Evolutionary conservation across 2,113 vertebrate species (phyloP).

Genomic region (Trichomycterus rosablanca): DNA sequence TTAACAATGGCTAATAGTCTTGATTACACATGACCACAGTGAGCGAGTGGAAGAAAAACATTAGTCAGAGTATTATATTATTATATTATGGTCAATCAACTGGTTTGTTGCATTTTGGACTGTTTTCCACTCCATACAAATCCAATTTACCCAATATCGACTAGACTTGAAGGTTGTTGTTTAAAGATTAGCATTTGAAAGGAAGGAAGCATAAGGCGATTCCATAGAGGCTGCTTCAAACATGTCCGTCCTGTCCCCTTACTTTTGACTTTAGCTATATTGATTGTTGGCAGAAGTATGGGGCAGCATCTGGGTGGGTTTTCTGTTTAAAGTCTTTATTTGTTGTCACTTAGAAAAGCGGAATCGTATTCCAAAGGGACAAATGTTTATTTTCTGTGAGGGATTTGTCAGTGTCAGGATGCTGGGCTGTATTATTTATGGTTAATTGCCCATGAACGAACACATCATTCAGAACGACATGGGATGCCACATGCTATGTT

Average conservation of each 20-base stretch:
- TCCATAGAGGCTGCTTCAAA: neutral
- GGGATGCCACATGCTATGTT: too few species aligned
- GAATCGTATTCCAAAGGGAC: neutral
- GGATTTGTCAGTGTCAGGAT: neutral
- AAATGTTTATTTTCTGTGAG: neutral
- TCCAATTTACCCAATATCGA: neutral
- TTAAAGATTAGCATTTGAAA: neutral
- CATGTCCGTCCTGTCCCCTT: neutral
- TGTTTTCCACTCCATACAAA: too few species aligned
- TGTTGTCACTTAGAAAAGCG: neutral
- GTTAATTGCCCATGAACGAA: neutral
- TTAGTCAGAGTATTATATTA: too few species aligned
- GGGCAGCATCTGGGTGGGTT: slow-evolving; percentile 12
- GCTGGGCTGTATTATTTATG: neutral
- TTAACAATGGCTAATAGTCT: too few species aligned
- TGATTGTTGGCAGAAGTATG: slow-evolving; percentile 20
- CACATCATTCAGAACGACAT: too few species aligned
- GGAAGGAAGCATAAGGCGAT: neutral
- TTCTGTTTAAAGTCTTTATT: slow-evolving; percentile 22
- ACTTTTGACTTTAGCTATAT: slow-evolving; percentile 29
- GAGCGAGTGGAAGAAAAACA: too few species aligned
- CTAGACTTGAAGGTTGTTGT: neutral
- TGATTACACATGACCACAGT: too few species aligned
- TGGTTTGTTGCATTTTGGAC: neutral
- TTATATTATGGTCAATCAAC: too few species aligned